Percentiles rank a stretch among this genome's conserved stretches.
phyloP scores from a whole-genome alignment of 2,797 vertebrate genomes.

The Scarus forsteni region DNA sequence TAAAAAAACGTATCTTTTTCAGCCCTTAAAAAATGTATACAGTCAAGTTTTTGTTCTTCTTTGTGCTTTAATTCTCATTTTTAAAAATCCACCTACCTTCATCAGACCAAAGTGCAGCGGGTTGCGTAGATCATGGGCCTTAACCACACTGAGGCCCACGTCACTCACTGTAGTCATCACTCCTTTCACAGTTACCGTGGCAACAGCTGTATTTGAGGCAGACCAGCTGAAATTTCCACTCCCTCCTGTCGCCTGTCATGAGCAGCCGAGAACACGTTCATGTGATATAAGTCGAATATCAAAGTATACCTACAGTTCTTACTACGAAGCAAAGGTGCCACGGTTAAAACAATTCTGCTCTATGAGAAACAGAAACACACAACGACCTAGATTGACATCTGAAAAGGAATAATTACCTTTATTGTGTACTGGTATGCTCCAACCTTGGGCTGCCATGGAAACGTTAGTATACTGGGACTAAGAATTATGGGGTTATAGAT shows the following conservation, averaged over 20 bases:
- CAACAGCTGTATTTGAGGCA: slow-evolving; percentile 89
- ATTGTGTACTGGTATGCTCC: slow-evolving; percentile 94
- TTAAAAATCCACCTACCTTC: slow-evolving; percentile 82
- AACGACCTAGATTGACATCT: background rate
- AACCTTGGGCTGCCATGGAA: slow-evolving; percentile 96
- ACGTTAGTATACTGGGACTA: slow-evolving; percentile 90
- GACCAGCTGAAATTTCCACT: slow-evolving; percentile 97
- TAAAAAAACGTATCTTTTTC: no score
- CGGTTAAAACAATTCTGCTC: background rate
- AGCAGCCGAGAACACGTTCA: slow-evolving; percentile 10
- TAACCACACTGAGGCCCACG: slow-evolving; percentile 89
- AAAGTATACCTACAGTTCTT: slow-evolving; percentile 2
- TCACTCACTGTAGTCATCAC: slow-evolving; percentile 93
- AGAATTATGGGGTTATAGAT: slow-evolving; percentile 93
- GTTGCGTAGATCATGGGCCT: slow-evolving; percentile 91
- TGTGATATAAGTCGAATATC: background rate
- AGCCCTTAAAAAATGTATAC: no score
- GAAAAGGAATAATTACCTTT: slow-evolving; percentile 82
- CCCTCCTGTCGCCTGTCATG: slow-evolving; percentile 89
- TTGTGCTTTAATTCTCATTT: no score
- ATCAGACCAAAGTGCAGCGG: slow-evolving; percentile 92
- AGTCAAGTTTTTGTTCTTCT: no score
- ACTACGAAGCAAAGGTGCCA: background rate
- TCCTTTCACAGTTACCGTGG: slow-evolving; percentile 94
- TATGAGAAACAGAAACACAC: background rate